phyloP scores from a whole-genome alignment of 2,113 vertebrate genomes.

The Rhinopomastus cyanomelas region DNA sequence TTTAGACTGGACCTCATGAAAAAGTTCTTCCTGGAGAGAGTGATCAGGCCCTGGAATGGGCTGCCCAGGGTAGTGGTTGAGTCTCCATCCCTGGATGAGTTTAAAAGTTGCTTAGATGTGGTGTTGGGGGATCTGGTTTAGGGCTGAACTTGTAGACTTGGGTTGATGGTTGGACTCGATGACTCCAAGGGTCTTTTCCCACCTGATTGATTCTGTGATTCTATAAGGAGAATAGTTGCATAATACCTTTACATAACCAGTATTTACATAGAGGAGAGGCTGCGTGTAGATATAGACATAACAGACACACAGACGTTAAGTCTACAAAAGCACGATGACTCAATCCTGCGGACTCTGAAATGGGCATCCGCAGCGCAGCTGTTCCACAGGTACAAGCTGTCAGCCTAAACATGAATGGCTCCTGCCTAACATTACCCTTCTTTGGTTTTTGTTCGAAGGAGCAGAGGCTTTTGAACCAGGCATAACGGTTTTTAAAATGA shows the following conservation, averaged over 20 bases:
- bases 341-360: not conserved
- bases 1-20: no score
- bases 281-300: fast-evolving
- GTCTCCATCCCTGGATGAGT: no score
- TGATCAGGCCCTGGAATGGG: no score
- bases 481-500: not conserved
- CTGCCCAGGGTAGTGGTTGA: no score
- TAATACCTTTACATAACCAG: not conserved
- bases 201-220: no score
- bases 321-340: not conserved
- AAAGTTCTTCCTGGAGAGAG: no score
- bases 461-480: not conserved
- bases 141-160: no score
- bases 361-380: not conserved
- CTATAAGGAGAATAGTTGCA: not conserved
- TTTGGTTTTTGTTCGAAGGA: not conserved
- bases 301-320: not conserved
- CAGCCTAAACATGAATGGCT: not conserved
- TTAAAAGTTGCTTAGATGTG: no score
- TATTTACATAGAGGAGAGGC: not conserved
- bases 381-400: not conserved
- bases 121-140: no score
- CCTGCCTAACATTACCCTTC: not conserved
- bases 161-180: no score
- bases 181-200: no score